phyloP scores from a whole-genome alignment of 1,140 invertebrate genomes.

The Drosophila insularis region DNA sequence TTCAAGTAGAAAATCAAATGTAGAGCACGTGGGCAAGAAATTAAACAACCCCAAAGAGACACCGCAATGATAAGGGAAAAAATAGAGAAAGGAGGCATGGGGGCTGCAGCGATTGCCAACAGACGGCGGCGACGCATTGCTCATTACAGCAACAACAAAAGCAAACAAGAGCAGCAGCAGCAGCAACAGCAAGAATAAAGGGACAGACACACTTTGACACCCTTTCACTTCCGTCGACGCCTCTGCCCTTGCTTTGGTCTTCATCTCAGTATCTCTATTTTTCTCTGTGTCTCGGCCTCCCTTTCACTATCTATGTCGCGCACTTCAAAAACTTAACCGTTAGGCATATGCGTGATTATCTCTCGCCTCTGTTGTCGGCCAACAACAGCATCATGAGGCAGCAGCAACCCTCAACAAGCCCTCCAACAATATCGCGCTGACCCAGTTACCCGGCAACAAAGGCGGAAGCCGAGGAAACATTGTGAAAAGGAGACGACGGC shows the following conservation, averaged over 20 bases:
- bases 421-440: constrained; percentile 76
- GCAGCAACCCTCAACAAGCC: constrained; percentile 56
- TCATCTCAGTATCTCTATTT: no score
- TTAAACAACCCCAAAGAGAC: constrained; percentile 54
- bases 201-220: constrained; percentile 50
- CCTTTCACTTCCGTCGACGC: constrained; percentile 3
- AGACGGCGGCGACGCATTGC: constrained; percentile 42
- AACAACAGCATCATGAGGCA: constrained; percentile 24
- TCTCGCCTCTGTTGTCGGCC: constrained; percentile 59
- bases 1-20: constrained; percentile 53
- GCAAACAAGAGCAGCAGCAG: constrained; percentile 2
- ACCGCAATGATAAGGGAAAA: neutral
- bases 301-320: constrained; percentile 31
- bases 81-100: constrained; percentile 18
- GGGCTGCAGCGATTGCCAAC: constrained; percentile 4
- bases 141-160: constrained; percentile 57
- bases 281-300: neutral
- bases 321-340: constrained; percentile 80
- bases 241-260: neutral
- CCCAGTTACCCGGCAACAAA: constrained; percentile 80
- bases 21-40: constrained; percentile 55
- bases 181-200: neutral
- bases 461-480: constrained; percentile 79
- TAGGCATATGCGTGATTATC: constrained; percentile 80
- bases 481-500: constrained; percentile 60